phyloP scores from a whole-genome alignment of 2,113 vertebrate species.

The Epinephelus lanceolatus region DNA sequence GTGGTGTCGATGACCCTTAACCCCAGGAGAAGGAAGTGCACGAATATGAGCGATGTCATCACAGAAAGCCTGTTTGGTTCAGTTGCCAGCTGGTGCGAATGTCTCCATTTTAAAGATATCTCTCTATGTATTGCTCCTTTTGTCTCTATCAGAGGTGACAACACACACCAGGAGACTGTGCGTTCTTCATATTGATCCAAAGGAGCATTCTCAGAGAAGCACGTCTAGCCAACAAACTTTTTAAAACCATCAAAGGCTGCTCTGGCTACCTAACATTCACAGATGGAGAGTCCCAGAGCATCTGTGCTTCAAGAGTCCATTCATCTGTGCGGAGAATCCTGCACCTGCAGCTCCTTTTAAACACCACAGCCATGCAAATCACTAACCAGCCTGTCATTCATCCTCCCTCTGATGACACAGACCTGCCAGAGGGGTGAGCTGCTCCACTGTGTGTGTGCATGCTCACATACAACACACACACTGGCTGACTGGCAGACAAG shows the following conservation, averaged over 20 bases:
- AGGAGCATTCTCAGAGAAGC: constrained; percentile 39
- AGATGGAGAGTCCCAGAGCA: constrained; percentile 23
- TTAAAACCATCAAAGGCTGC: constrained; percentile 3
- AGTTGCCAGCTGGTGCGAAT: constrained; percentile 43
- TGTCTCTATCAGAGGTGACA: constrained; percentile 28
- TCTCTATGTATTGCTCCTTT: constrained; percentile 6
- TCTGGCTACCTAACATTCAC: constrained; percentile 4
- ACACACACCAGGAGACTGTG: constrained; percentile 1
- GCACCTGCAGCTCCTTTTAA: constrained; percentile 79
- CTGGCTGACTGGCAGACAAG: neutral
- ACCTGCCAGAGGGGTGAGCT: constrained; percentile 64
- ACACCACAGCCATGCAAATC: constrained; percentile 78
- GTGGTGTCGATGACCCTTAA: constrained; percentile 51
- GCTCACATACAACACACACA: constrained; percentile 5
- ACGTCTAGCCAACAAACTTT: constrained; percentile 3
- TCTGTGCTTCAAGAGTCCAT: constrained; percentile 53
- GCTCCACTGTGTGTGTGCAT: constrained; percentile 12
- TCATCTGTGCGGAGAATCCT: constrained; percentile 69
- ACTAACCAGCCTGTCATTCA: constrained; percentile 67
- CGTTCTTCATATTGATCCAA: constrained; percentile 23
- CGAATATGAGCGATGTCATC: constrained; percentile 67
- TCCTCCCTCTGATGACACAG: constrained; percentile 66
- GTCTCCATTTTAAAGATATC: constrained; percentile 61
- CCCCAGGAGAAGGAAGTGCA: constrained; percentile 70
- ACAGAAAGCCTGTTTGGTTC: constrained; percentile 51